phyloP scores from a whole-genome alignment of 1,140 invertebrate species.

The Drosophila simulans region DNA sequence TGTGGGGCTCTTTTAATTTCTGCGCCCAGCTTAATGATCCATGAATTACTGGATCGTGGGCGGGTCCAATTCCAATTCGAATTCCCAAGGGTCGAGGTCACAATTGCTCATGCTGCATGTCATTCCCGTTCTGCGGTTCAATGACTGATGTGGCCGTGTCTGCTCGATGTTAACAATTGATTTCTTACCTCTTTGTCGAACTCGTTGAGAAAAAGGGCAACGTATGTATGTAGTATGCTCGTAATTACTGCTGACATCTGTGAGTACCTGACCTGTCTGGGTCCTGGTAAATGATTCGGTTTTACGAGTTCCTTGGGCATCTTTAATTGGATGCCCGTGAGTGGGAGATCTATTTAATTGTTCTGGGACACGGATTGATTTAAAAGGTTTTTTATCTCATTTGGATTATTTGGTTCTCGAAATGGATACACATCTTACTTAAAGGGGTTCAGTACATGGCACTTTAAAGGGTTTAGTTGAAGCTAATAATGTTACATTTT shows the following conservation, averaged over 20 bases:
- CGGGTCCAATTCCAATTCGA: slow-evolving; percentile 21
- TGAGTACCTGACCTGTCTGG: slow-evolving; percentile 44
- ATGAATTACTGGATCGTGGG: slow-evolving; percentile 58
- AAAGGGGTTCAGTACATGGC: neutral
- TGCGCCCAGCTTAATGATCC: slow-evolving; percentile 61
- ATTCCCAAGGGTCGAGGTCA: slow-evolving; percentile 67
- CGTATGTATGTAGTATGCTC: slow-evolving; percentile 28
- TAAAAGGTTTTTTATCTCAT: slow-evolving; percentile 10
- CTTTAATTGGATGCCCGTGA: slow-evolving; percentile 44
- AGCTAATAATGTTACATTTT: neutral
- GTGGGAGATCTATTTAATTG: slow-evolving; percentile 30
- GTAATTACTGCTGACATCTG: slow-evolving; percentile 66
- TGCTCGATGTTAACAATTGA: slow-evolving; percentile 66
- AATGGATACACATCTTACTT: slow-evolving; percentile 11
- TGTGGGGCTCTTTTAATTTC: slow-evolving; percentile 57
- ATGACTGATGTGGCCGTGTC: slow-evolving; percentile 31
- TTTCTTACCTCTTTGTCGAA: slow-evolving; percentile 69
- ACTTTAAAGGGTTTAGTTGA: too few relatives aligned
- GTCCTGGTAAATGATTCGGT: slow-evolving; percentile 63
- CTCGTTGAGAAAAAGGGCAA: slow-evolving; percentile 38
- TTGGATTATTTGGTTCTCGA: neutral
- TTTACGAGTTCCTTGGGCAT: slow-evolving; percentile 48
- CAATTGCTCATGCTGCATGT: slow-evolving; percentile 42
- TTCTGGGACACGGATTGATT: slow-evolving; percentile 5
- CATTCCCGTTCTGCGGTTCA: slow-evolving; percentile 39